Conservation (phyloP, 2,797 vertebrate genomes). For the Rhynchotus rufescens region DNA sequence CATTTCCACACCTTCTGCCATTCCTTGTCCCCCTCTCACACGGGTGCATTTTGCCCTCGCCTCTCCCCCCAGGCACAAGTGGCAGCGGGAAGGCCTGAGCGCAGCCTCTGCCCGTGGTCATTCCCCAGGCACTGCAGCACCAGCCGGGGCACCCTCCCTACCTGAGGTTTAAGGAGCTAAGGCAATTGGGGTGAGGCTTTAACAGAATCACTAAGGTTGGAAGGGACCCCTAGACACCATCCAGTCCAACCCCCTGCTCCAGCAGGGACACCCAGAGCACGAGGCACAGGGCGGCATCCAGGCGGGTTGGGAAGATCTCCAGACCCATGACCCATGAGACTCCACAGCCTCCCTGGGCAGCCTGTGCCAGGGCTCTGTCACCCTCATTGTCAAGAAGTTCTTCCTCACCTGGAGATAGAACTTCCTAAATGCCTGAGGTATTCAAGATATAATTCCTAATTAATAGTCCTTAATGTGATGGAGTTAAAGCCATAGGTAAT, state of each 20-base stretch:
- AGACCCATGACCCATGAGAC: no score
- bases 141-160: not conserved
- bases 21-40: not conserved
- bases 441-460: not conserved
- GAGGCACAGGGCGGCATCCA: no score
- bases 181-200: no score
- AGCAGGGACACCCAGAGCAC: no score
- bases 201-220: no score
- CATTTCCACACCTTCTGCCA: not conserved
- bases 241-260: no score
- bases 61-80: not conserved
- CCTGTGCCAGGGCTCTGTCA: no score
- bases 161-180: not conserved
- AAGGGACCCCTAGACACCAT: no score
- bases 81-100: not conserved
- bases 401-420: no score
- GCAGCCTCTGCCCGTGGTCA: not conserved
- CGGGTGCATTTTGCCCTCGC: not conserved
- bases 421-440: not conserved
- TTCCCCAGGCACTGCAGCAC: not conserved
- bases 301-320: no score
- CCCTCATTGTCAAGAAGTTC: no score
- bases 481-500: not conserved
- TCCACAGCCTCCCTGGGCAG: no score
- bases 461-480: not conserved